phyloP scores from a whole-genome alignment of 1,140 invertebrate genomes.

The Andrena cerasifolii region DNA sequence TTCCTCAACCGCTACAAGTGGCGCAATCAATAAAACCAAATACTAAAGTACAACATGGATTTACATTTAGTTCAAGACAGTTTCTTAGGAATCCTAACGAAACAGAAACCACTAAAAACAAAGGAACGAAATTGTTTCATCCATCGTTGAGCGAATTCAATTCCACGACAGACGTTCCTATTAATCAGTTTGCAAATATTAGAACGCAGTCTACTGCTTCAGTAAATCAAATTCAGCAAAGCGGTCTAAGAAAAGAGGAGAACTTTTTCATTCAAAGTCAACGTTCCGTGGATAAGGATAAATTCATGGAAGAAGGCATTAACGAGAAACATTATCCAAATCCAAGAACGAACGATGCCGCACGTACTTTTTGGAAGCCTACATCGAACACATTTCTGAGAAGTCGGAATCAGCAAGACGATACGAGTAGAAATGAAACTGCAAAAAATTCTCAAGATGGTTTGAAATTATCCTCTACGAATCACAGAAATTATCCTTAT shows the following conservation, averaged over 20 bases:
- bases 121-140: neutral
- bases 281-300: neutral
- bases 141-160: neutral
- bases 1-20: conserved; percentile 59
- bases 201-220: neutral
- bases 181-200: neutral
- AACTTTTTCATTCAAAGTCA: neutral
- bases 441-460: neutral
- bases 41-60: neutral
- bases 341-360: neutral
- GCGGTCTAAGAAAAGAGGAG: neutral
- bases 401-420: neutral
- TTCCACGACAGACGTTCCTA: neutral
- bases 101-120: neutral
- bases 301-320: neutral
- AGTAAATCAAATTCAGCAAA: neutral
- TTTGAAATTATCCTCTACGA: neutral
- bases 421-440: neutral
- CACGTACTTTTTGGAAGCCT: neutral
- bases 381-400: neutral
- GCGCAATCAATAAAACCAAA: conserved; percentile 9
- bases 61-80: neutral
- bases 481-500: conserved; percentile 67
- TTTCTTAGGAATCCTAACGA: neutral
- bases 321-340: neutral